A percentile compares a stretch with the other conserved stretches of the same genome.
These are phyloP conservation scores for Lampris megalopsis DNA, from an alignment of 2,113 vertebrate species.

Conservation along the genomic window DNA sequence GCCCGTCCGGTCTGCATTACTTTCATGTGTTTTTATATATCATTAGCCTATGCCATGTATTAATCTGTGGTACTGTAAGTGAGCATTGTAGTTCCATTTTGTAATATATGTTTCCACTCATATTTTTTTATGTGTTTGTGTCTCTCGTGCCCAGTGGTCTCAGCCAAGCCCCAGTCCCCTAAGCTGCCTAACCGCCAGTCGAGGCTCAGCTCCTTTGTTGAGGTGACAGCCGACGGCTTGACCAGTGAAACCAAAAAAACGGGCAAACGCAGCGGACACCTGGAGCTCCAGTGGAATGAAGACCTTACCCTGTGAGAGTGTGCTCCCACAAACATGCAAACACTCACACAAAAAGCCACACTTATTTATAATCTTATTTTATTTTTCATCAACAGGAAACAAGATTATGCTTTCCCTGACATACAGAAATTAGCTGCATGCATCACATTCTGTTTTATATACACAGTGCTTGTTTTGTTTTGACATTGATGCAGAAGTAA, in stretches of 20 bases:
- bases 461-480: too few relatives aligned
- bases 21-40: too few relatives aligned
- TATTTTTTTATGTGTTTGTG: neutral
- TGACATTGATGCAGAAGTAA: too few relatives aligned
- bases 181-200: slow-evolving; percentile 87
- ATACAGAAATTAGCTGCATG: too few relatives aligned
- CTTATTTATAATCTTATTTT: neutral
- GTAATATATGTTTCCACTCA: neutral
- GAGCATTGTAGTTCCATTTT: neutral
- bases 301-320: slow-evolving; percentile 86
- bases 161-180: slow-evolving; percentile 91
- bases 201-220: slow-evolving; percentile 92
- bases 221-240: slow-evolving; percentile 91
- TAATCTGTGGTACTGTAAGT: neutral
- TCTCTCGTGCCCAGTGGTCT: slow-evolving; percentile 83
- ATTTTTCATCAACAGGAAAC: neutral
- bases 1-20: too few relatives aligned
- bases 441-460: too few relatives aligned
- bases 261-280: slow-evolving; percentile 90
- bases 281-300: slow-evolving; percentile 95
- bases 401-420: too few relatives aligned
- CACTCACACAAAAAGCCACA: neutral
- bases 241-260: slow-evolving; percentile 94
- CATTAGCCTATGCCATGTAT: too few relatives aligned
- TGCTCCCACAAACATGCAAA: neutral